phyloP scores from a whole-genome alignment of 2,797 vertebrate genomes.

The Malurus splendens region DNA sequence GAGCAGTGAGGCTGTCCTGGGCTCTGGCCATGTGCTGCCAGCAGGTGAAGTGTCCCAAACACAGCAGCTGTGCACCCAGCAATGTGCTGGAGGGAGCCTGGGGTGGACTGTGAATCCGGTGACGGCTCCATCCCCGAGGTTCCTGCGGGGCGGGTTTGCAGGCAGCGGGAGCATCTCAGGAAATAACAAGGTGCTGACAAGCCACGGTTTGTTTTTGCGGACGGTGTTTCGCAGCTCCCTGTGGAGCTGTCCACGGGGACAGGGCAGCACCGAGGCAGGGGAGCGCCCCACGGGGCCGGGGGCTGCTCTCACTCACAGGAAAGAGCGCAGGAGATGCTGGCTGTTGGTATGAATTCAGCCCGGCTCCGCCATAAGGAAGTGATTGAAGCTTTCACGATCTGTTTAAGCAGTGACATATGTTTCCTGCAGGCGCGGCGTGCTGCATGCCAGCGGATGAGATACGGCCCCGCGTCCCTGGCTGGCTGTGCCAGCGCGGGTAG shows the following conservation, averaged over 20 bases:
- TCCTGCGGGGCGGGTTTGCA: background rate
- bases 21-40: background rate
- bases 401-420: constrained; percentile 65
- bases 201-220: background rate
- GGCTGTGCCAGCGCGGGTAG: background rate
- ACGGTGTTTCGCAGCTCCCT: background rate
- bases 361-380: constrained; percentile 49
- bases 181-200: background rate
- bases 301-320: fast-evolving
- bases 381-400: constrained; percentile 64
- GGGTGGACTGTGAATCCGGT: fast-evolving
- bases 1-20: background rate
- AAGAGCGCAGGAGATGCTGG: background rate
- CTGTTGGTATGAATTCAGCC: background rate
- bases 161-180: background rate
- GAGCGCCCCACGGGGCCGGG: fast-evolving
- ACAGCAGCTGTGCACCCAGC: background rate
- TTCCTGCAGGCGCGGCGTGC: constrained; percentile 55
- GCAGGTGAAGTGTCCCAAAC: fast-evolving
- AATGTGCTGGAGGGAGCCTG: background rate
- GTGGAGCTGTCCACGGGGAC: background rate
- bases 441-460: constrained; percentile 33
- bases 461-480: background rate
- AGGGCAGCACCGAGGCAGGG: background rate
- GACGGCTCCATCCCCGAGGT: background rate